Evolutionary conservation across 2,113 vertebrate genomes (phyloP).

Genomic region (Prionailurus bengalensis): DNA sequence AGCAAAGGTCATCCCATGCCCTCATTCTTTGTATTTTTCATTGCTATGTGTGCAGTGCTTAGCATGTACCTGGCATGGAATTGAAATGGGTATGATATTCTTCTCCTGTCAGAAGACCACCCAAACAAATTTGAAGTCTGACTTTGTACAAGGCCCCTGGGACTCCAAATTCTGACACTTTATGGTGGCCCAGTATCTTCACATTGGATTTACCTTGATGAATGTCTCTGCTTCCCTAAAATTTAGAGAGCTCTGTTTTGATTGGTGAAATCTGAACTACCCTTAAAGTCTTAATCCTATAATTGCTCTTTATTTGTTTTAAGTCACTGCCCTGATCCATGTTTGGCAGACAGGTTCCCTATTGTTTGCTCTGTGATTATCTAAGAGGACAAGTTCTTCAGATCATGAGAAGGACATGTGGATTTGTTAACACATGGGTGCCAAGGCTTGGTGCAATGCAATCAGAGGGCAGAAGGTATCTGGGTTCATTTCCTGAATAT

Average conservation of each 20-base stretch:
- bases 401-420: neutral
- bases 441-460: neutral
- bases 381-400: constrained; percentile 3
- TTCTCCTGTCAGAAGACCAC: neutral
- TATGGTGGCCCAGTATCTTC: neutral
- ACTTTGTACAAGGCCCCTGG: neutral
- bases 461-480: neutral
- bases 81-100: neutral
- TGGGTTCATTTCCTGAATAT: neutral
- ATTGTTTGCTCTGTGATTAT: neutral
- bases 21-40: neutral
- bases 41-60: neutral
- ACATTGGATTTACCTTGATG: constrained; percentile 48
- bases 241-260: constrained; percentile 48
- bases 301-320: constrained; percentile 48
- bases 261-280: neutral
- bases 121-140: neutral
- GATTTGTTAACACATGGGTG: neutral
- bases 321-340: neutral
- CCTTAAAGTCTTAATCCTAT: constrained; percentile 45
- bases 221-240: neutral
- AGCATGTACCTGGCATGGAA: neutral
- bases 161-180: neutral
- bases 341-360: neutral
- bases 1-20: neutral